Percentiles rank a stretch among this genome's conserved stretches.
These are phyloP conservation scores for Linnaemya tessellans DNA, from an alignment of 2,888 invertebrate genomes.

Conservation along the genomic window DNA sequence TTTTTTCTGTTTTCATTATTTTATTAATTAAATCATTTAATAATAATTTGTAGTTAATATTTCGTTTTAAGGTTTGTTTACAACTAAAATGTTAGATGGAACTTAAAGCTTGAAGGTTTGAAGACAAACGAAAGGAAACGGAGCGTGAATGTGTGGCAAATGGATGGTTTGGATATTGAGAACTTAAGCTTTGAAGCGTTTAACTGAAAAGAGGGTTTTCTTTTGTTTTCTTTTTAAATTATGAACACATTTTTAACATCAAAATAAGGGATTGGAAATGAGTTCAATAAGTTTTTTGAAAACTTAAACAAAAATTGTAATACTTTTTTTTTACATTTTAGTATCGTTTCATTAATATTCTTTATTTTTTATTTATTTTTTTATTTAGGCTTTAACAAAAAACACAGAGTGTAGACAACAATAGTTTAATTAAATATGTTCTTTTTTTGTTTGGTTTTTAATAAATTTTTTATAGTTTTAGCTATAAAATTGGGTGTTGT, in stretches of 20 bases:
- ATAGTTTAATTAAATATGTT: slow-evolving; percentile 44
- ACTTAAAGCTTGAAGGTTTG: not conserved
- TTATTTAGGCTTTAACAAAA: slow-evolving; percentile 64
- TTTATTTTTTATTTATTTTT: no score
- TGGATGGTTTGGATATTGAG: not conserved
- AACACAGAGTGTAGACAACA: slow-evolving; percentile 66
- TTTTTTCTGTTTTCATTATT: slow-evolving; percentile 49
- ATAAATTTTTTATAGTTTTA: slow-evolving; percentile 31
- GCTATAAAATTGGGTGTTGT: slow-evolving; percentile 30
- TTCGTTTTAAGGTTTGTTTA: slow-evolving; percentile 25
- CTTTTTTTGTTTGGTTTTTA: not conserved
- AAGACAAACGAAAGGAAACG: not conserved
- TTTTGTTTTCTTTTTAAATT: slow-evolving; percentile 15
- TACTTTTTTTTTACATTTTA: slow-evolving; percentile 18
- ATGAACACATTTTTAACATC: not conserved
- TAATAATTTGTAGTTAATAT: slow-evolving; percentile 4
- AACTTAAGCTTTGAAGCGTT: not conserved
- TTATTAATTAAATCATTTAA: slow-evolving; percentile 18
- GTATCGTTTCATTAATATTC: slow-evolving; percentile 5
- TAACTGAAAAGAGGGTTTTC: not conserved
- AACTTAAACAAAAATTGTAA: not conserved
- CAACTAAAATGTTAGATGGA: slow-evolving; percentile 10
- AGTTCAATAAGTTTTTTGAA: not conserved
- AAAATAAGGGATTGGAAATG: not conserved
- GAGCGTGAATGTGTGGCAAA: not conserved